Evolutionary conservation across 2,113 vertebrate genomes (phyloP), one percentile per base, ranked within the genome.

Genomic region (Bubo blakistoni): DNA sequence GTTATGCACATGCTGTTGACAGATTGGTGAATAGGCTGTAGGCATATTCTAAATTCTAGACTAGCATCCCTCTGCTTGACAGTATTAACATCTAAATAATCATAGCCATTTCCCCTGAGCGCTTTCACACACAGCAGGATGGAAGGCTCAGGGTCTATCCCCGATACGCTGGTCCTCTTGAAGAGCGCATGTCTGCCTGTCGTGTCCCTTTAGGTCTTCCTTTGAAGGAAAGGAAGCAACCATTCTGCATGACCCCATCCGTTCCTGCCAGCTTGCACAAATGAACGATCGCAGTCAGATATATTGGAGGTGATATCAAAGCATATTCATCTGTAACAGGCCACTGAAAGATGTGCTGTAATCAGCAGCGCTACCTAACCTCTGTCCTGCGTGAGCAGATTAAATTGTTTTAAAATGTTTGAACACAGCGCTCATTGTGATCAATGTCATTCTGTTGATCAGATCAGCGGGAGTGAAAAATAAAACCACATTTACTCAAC

Each of bases 351-450:
- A 71, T 81, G 44, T 88, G 76, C 71, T 92, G 66, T 77, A 72
- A 92, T 94, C 86, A 85, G 61, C 57, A 52, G 5, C 3, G 13
- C 63, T 84, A 32, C 57, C 73, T 87, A 96, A 78, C 84, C 89
- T 89, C 36, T 92, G 81, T 88, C 92, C 89, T 90, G 70, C 49
- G 42, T 47, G 51, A 82, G 58, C 61, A 30, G 19, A 96, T 88
- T 86, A 91, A 94, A 46, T 96, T 38, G 70, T 92, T 96, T 92
- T 61, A 77, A 94, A 92, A 92, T 85, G 74, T 89, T 93, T 95
- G 84, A 95, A 91, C 88, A 89, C 36, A 69, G 69, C 1, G 1
- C 42, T 93, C 54, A 81, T 88, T 93, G 51, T 82, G 58, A 96
- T 96, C 92, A 59, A 88, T 95, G 89, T 90, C 70, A 80, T 65